These are phyloP conservation scores for Ctenopoma multispine DNA, from an alignment of 2,797 vertebrate genomes.

Conservation along the genomic window DNA sequence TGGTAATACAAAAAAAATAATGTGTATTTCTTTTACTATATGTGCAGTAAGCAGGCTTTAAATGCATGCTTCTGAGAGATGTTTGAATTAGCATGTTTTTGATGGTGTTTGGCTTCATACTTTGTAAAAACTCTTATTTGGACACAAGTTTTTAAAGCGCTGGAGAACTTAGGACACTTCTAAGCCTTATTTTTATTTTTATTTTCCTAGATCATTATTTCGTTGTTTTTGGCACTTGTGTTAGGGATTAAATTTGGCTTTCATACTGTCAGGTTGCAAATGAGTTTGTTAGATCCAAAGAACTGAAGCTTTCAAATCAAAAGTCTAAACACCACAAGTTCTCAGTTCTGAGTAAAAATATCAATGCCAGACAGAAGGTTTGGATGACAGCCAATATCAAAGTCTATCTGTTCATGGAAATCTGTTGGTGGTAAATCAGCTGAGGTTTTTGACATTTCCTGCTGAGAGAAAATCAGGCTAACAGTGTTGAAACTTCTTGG, in stretches of 20 bases:
- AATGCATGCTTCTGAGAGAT: neutral
- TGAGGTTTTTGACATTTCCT: constrained; percentile 14
- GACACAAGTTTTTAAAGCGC: neutral
- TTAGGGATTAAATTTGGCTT: neutral
- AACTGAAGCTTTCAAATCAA: neutral
- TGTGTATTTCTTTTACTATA: no score
- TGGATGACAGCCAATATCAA: constrained; percentile 19
- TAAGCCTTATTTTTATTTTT: neutral
- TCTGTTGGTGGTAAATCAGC: constrained; percentile 14
- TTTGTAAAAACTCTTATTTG: constrained; percentile 1
- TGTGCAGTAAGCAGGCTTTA: neutral
- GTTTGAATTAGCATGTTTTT: neutral
- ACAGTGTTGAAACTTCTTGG: constrained; percentile 26
- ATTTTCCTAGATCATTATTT: neutral
- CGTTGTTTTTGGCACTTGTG: neutral
- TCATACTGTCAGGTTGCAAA: neutral
- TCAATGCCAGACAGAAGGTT: constrained; percentile 5
- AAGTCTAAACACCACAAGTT: neutral
- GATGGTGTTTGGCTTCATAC: constrained; percentile 1
- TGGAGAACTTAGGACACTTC: neutral
- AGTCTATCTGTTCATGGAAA: constrained; percentile 6
- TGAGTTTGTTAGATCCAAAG: neutral
- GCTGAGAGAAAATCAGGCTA: constrained; percentile 14
- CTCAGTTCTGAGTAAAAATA: neutral
- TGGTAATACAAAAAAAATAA: constrained; percentile 23